A percentile compares a stretch with the other conserved stretches of the same genome.
Evolutionary conservation across 2,888 invertebrate species (phyloP).

Genomic region (Salpingus planirostris): DNA sequence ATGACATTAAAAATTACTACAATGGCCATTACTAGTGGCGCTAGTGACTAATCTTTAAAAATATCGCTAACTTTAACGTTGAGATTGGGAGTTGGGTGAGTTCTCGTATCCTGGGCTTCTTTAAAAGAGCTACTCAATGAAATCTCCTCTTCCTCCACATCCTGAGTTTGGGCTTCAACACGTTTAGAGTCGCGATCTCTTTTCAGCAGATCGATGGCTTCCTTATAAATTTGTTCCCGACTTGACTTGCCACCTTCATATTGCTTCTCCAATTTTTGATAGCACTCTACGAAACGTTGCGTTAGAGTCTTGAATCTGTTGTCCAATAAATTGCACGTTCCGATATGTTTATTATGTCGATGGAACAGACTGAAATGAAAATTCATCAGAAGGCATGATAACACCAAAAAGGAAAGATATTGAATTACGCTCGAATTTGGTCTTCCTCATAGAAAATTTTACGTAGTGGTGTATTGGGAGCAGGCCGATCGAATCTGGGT

Average conservation of each 20-base stretch:
- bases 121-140: slow-evolving; percentile 28
- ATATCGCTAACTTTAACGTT: slow-evolving; percentile 32
- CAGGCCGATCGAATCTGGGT: slow-evolving; percentile 65
- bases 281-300: slow-evolving; percentile 54
- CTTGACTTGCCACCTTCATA: slow-evolving; percentile 44
- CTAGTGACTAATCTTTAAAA: slow-evolving; percentile 34
- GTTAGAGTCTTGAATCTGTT: slow-evolving; percentile 46
- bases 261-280: slow-evolving; percentile 47
- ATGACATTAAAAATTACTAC: too few species aligned
- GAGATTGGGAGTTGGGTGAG: too few species aligned
- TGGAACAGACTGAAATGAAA: slow-evolving; percentile 58
- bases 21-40: too few species aligned
- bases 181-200: slow-evolving; percentile 24
- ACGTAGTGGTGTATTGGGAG: slow-evolving; percentile 51
- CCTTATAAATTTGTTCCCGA: slow-evolving; percentile 45
- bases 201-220: slow-evolving; percentile 42
- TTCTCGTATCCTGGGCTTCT: too few species aligned
- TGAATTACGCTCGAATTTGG: slow-evolving; percentile 70
- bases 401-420: too few species aligned
- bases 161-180: slow-evolving; percentile 6
- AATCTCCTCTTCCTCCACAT: slow-evolving; percentile 19
- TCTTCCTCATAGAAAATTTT: slow-evolving; percentile 81
- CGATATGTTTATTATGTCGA: slow-evolving; percentile 48
- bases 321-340: slow-evolving; percentile 48
- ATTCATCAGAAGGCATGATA: background rate